Evolutionary conservation across 2,113 vertebrate genomes (phyloP).

Genomic region (Dascyllus trimaculatus): DNA sequence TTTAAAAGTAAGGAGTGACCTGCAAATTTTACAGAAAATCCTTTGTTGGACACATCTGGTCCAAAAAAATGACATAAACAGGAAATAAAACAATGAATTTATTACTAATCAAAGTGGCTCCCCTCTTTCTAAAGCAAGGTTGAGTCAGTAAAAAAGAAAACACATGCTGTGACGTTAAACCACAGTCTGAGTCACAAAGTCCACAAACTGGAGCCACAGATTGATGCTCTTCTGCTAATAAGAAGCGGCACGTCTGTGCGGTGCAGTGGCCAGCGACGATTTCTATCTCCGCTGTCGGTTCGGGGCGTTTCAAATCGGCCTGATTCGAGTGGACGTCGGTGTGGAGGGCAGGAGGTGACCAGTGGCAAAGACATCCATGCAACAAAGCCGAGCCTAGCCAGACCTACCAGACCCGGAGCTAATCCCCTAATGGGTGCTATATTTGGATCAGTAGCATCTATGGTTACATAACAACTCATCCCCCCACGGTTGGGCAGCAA

Average conservation of each 20-base stretch:
- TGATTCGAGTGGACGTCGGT: constrained; percentile 48
- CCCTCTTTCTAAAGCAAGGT: not conserved
- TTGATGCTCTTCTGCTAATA: not conserved
- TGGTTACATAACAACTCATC: constrained; percentile 77
- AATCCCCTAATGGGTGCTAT: constrained; percentile 85
- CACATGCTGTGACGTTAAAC: not conserved
- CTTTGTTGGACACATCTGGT: not conserved
- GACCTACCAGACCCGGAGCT: constrained; percentile 71
- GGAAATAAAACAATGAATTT: too few species aligned
- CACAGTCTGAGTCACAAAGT: not conserved
- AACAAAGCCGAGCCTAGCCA: constrained; percentile 51
- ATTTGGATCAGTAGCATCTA: constrained; percentile 80
- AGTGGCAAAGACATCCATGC: constrained; percentile 64
- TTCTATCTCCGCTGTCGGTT: constrained; percentile 37
- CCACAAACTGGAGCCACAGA: constrained; percentile 6
- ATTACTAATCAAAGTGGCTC: not conserved
- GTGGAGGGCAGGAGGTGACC: constrained; percentile 43
- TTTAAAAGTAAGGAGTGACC: not conserved
- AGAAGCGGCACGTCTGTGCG: constrained; percentile 13
- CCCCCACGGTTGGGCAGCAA: constrained; percentile 48
- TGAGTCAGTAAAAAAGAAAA: not conserved
- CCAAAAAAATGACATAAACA: not conserved
- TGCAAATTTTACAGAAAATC: not conserved
- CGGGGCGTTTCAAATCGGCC: constrained; percentile 15
- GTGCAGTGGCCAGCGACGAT: not conserved